Base-by-base conservation (phyloP, 2,113 vertebrate genomes). In the Dissostichus mawsoni region DNA sequence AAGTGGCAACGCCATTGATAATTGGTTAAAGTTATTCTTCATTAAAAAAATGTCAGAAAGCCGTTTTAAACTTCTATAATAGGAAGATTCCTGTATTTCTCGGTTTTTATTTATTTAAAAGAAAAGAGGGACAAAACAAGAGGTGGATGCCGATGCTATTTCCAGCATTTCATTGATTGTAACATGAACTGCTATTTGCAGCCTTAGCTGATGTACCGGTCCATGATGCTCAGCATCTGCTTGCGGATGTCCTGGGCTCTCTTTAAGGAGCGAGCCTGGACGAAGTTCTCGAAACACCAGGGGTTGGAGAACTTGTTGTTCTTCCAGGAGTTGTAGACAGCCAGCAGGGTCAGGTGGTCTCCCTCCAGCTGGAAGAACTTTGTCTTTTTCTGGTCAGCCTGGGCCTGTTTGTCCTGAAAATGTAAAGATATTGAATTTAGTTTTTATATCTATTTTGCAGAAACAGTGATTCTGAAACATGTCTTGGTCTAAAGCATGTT, bases 181-280 rank as follows among this genome's bases (percentile, higher is more conserved):
- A 41, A 58, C 8, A 58, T 7, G 17, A 51, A 6, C 3, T 41
- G 36, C 36, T 41, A 41, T 6, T 5, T 41, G 5, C 36, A 41
- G 7, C 36, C 8, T 41, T 1, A 17, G 58, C 11, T 33, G 18
- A 29, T 17, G 4, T 11, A 97, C 97, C 98, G 95, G 93, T 99
- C 97, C 97, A 98, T 99, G 80, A 98, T 98, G 75, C 97, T 97
- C 87, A 98, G 64, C 98, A 98, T 99, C 91, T 99, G 97, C 85
- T 99, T 98, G 80, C 97, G 97, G 72, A 99, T 98, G 87, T 99
- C 98, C 91, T 97, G 96, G 0, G 96, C 96, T 45, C 98, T 93
- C 20, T 96, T 96, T 14, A 99, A 89, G 4, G 98, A 98, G 7
- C 98, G 94, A 0, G 96, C 97, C 85, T 99, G 98, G 84, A 98